Evolutionary conservation across 2,113 vertebrate species (phyloP), one percentile per base, ranked within the genome.

Genomic region (Burhinus bistriatus): DNA sequence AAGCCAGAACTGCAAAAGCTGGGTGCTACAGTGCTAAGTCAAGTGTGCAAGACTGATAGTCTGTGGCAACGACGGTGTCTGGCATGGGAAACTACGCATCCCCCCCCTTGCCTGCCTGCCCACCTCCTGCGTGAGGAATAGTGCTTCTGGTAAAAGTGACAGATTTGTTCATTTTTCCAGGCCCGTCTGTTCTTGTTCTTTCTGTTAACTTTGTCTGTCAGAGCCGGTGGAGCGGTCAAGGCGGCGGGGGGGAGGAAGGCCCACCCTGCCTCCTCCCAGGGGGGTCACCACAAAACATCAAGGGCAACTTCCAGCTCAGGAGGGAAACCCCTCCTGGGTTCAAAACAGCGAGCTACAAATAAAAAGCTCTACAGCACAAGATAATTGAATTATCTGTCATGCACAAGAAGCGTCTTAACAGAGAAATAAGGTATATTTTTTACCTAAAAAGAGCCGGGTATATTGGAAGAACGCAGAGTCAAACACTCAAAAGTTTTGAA

Each of bases 171-270:
- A 8, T 85, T 85, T 90, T 89, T 36, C 55, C 82, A 80, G 26
- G 8, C 51, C 32, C 5, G 0, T 20, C 54, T 34, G 23, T 34
- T 76, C 69, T 44, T 44, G 9, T 62, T 58, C 62, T 49, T 55
- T 61, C 61, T 45, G 26, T 42, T 38, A 62, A 40, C 10, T 80
- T 38, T 1, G 5, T 29, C 66, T 13, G 5, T 59, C 59, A n/a
- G 17, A 80, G 27, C 49, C 66, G 1, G 2, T 0, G 0, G n/a
- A 71, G 54, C 1, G 0, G 42, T 11, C 20, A 12, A 49, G 65
- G 73, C 2, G 4, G 9, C 1, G 0, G 9, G 4, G 4, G 27
- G 54, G 32, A 42, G 32, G n/a, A 66, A 83, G 78, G 58, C 25
- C n/a, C 61, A 47, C 47, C 20, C 68, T 72, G n/a, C 45, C 71